Conservation (phyloP, 2,113 vertebrate species). For the Lampris incognitus region DNA sequence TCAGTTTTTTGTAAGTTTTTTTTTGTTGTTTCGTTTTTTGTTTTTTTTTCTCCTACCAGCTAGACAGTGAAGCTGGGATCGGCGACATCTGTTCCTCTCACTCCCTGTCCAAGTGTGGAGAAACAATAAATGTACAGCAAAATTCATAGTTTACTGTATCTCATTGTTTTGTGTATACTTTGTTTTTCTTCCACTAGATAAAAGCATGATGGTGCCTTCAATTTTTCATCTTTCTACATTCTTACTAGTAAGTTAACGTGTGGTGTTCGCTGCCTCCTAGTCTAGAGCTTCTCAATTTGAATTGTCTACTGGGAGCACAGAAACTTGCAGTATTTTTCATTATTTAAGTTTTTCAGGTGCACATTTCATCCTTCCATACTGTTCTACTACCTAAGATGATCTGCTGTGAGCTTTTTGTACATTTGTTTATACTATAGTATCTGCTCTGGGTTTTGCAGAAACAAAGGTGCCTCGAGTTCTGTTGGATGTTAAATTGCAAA, state of each 20-base stretch:
- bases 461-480: conserved; percentile 72
- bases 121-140: conserved; percentile 89
- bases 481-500: conserved; percentile 53
- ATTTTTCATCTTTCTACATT: conserved; percentile 92
- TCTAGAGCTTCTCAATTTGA: conserved; percentile 83
- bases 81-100: conserved; percentile 63
- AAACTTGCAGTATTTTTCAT: conserved; percentile 88
- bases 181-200: conserved; percentile 71
- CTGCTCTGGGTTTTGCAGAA: conserved; percentile 69
- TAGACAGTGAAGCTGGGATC: conserved; percentile 82
- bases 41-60: conserved; percentile 71
- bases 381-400: conserved; percentile 75
- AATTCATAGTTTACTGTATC: conserved; percentile 89
- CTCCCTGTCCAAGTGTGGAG: conserved; percentile 57
- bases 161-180: conserved; percentile 74
- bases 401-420: conserved; percentile 77
- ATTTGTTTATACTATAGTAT: conserved; percentile 72
- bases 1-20: conserved; percentile 27
- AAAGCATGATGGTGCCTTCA: conserved; percentile 98
- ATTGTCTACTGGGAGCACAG: conserved; percentile 73
- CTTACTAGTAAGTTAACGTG: conserved; percentile 88
- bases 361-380: conserved; percentile 77
- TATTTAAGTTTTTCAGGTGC: conserved; percentile 77
- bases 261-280: conserved; percentile 83
- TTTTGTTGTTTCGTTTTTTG: conserved; percentile 14